A percentile compares a stretch with the other conserved stretches of the same genome.
Evolutionary conservation across 2,797 vertebrate genomes (phyloP).

Genomic region (Thaleichthys pacificus): DNA sequence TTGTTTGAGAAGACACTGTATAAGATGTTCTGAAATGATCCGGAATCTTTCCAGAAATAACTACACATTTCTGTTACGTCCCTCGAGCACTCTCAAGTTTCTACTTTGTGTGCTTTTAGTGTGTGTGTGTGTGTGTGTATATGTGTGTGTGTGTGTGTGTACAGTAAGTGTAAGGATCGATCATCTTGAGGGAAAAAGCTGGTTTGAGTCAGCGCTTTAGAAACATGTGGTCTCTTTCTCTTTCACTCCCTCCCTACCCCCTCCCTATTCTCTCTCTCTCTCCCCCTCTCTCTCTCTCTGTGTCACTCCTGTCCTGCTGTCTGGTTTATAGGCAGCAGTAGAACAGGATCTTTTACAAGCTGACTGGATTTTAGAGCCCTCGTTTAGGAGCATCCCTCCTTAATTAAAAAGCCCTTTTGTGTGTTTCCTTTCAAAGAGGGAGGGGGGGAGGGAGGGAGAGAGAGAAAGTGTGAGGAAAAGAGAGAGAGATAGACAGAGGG

Average conservation of each 20-base stretch:
- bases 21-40: neutral
- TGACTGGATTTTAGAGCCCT: constrained; percentile 79
- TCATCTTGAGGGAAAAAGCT: constrained; percentile 17
- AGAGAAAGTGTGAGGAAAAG: neutral
- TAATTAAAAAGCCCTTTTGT: constrained; percentile 86
- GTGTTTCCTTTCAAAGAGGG: constrained; percentile 70
- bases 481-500: neutral
- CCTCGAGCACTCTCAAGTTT: neutral
- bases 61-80: neutral
- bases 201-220: constrained; percentile 16
- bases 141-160: constrained; percentile 6
- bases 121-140: neutral
- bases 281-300: constrained; percentile 5
- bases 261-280: constrained; percentile 24
- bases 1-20: constrained; percentile 27
- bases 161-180: constrained; percentile 30
- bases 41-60: neutral
- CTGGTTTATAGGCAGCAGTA: constrained; percentile 74
- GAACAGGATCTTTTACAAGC: constrained; percentile 81
- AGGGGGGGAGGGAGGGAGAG: constrained; percentile 18
- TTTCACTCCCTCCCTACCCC: constrained; percentile 24
- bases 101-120: constrained; percentile 6
- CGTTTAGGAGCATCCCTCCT: constrained; percentile 81
- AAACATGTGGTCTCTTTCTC: constrained; percentile 7
- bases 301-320: constrained; percentile 6